phyloP scores from a whole-genome alignment of 1,140 invertebrate species.

The Polypedilum vanderplanki region DNA sequence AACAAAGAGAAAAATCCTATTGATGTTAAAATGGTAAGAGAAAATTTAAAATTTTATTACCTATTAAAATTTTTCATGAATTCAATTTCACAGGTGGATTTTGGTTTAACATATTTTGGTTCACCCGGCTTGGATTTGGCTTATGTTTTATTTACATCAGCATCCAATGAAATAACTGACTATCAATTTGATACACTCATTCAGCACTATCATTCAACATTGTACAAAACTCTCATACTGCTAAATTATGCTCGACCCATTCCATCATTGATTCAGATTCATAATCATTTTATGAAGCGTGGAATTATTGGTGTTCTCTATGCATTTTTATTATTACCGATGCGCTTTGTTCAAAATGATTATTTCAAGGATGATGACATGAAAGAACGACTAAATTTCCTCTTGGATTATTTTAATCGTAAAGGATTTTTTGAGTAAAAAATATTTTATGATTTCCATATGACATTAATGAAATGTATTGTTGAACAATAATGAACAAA shows the following conservation, averaged over 20 bases:
- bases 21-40: constrained; percentile 49
- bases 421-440: not conserved
- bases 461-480: too few relatives aligned
- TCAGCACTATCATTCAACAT: not conserved
- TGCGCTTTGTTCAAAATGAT: not conserved
- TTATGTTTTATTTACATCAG: constrained; percentile 39
- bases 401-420: not conserved
- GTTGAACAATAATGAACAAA: too few relatives aligned
- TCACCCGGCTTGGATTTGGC: constrained; percentile 41
- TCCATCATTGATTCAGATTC: not conserved
- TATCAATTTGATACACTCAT: not conserved
- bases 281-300: constrained; percentile 22
- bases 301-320: constrained; percentile 18
- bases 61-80: not conserved
- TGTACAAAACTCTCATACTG: not conserved
- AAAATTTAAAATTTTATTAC: constrained; percentile 32
- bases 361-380: not conserved
- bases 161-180: not conserved
- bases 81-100: constrained; percentile 36
- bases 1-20: constrained; percentile 44
- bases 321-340: not conserved
- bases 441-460: too few relatives aligned
- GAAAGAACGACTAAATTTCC: not conserved
- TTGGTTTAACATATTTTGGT: constrained; percentile 39
- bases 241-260: not conserved